Percentiles rank a stretch among this genome's conserved stretches.
These are phyloP conservation scores for Pinctada fucata DNA, from an alignment of 2,888 invertebrate species.

Conservation along the genomic window DNA sequence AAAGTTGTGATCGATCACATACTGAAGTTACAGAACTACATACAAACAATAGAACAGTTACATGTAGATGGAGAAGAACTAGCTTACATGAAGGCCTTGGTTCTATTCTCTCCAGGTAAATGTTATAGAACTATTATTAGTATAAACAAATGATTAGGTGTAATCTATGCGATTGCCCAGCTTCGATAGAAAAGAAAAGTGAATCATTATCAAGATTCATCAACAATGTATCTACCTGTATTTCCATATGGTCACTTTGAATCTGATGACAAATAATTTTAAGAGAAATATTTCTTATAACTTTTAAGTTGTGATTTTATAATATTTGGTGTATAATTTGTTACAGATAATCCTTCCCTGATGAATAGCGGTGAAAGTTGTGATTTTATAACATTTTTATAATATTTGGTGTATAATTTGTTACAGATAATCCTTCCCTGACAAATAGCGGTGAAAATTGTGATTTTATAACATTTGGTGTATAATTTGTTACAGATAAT, in stretches of 20 bases:
- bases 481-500: conserved; percentile 65
- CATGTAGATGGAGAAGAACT: conserved; percentile 90
- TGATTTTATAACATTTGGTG: too few species aligned
- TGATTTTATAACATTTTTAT: too few species aligned
- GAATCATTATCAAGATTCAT: too few species aligned
- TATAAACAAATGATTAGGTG: background rate
- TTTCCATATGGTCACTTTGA: background rate
- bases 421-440: conserved; percentile 77
- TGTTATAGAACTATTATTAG: background rate
- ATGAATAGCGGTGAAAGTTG: conserved; percentile 77
- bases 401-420: too few species aligned
- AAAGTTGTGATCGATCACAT: conserved; percentile 85
- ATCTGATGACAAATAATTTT: too few species aligned
- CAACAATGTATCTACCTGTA: too few species aligned
- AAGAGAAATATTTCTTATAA: too few species aligned
- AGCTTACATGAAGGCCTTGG: conserved; percentile 90
- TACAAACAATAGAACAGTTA: conserved; percentile 85
- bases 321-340: too few species aligned
- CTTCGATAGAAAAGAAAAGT: too few species aligned
- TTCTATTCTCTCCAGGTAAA: conserved; percentile 88
- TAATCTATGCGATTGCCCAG: too few species aligned
- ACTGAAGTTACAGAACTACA: conserved; percentile 89
- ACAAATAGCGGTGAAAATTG: conserved; percentile 77
- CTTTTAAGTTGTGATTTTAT: too few species aligned
- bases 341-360: conserved; percentile 79